A percentile compares a stretch with the other conserved stretches of the same genome.
Evolutionary conservation across 2,888 invertebrate genomes (phyloP).

Genomic region (Cryptocephalus primarius): DNA sequence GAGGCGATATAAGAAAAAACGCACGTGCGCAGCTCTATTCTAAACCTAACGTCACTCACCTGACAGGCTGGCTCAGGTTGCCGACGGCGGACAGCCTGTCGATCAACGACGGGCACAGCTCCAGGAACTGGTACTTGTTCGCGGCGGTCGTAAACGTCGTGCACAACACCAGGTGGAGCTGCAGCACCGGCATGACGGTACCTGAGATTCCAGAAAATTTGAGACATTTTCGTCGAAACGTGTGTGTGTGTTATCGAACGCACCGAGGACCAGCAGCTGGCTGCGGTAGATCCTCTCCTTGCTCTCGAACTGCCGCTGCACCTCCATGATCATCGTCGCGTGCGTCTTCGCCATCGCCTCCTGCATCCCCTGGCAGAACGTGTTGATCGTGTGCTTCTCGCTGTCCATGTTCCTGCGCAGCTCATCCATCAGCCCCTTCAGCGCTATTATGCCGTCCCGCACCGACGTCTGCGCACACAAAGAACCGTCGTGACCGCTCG

Average conservation of each 20-base stretch:
- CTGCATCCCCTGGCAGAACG: constrained; percentile 53
- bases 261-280: constrained; percentile 32
- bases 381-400: constrained; percentile 54
- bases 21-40: background rate
- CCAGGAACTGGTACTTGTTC: constrained; percentile 64
- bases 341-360: constrained; percentile 58
- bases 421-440: constrained; percentile 57
- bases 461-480: constrained; percentile 46
- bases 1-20: background rate
- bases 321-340: constrained; percentile 51
- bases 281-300: constrained; percentile 36
- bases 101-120: constrained; percentile 54
- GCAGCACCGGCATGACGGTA: constrained; percentile 55
- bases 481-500: no score
- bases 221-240: no score
- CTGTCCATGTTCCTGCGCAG: constrained; percentile 51
- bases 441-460: constrained; percentile 52
- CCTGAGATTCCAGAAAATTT: constrained; percentile 34
- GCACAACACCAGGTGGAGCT: constrained; percentile 57
- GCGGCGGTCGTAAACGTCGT: constrained; percentile 61
- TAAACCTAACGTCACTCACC: constrained; percentile 25
- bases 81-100: constrained; percentile 55
- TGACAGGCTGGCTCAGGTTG: constrained; percentile 49
- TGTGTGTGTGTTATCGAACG: background rate
- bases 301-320: constrained; percentile 50